Conservation (phyloP, 2,113 vertebrate genomes). For the Crypturellus undulatus region DNA sequence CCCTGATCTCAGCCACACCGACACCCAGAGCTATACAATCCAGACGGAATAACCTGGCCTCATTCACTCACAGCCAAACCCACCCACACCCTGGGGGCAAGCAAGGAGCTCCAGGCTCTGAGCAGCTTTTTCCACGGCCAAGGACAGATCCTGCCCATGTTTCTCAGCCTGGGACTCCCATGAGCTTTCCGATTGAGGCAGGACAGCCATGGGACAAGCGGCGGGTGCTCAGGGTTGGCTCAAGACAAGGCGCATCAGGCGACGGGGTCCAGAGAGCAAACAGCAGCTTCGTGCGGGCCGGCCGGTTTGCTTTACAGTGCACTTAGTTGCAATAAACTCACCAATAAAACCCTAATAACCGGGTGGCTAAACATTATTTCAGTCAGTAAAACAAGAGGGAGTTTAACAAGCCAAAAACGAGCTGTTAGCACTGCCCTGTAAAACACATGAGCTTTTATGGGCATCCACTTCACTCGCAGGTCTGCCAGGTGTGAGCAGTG, state of each 20-base stretch:
- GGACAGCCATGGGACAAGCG: accelerated
- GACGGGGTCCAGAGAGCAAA: background rate
- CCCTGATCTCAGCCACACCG: background rate
- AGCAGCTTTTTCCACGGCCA: background rate
- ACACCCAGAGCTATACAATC: background rate
- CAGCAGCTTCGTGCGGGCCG: background rate
- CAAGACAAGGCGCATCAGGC: background rate
- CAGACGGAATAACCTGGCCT: background rate
- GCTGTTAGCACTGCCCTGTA: constrained; percentile 13
- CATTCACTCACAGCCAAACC: background rate
- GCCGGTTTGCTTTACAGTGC: background rate
- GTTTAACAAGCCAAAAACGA: constrained; percentile 23
- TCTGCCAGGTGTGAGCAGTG: accelerated
- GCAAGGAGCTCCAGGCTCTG: background rate
- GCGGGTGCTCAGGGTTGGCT: background rate
- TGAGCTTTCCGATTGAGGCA: background rate
- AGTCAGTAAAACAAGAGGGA: constrained; percentile 3
- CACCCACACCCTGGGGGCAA: background rate
- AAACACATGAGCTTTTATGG: background rate
- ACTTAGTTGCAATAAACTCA: constrained; percentile 35
- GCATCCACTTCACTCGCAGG: accelerated
- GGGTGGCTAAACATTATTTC: constrained; percentile 6
- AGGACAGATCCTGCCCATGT: background rate
- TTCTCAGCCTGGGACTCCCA: background rate
- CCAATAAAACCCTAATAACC: constrained; percentile 42